phyloP scores from a whole-genome alignment of 2,113 vertebrate species.

The Galeopterus variegatus region DNA sequence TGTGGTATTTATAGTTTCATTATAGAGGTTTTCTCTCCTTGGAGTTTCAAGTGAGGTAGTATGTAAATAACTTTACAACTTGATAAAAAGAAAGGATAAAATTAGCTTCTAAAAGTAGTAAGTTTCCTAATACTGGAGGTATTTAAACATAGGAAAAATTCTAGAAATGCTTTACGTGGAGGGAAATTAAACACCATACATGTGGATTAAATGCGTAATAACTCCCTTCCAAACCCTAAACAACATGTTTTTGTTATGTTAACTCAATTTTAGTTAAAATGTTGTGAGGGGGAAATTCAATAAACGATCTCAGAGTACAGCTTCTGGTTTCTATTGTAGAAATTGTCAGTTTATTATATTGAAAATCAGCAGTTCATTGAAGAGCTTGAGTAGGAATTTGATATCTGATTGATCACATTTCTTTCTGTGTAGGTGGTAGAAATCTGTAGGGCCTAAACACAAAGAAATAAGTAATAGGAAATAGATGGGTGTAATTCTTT shows the following conservation, averaged over 20 bases:
- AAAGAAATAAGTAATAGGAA: background rate
- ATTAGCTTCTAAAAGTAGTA: background rate
- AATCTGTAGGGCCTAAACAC: background rate
- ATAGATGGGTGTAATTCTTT: constrained; percentile 4
- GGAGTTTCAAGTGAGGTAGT: background rate
- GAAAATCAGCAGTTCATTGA: background rate
- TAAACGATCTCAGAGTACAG: background rate
- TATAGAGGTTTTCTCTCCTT: background rate
- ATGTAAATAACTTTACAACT: background rate
- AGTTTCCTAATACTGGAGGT: background rate
- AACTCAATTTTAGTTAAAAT: constrained; percentile 14
- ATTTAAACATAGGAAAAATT: background rate
- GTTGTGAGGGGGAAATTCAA: background rate
- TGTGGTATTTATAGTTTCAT: background rate
- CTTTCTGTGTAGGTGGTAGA: background rate
- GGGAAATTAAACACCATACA: background rate
- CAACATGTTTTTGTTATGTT: background rate
- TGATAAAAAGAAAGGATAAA: background rate
- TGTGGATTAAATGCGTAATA: background rate
- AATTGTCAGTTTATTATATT: background rate
- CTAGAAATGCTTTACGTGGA: background rate
- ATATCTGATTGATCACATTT: background rate
- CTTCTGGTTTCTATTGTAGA: background rate
- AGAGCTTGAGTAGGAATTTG: background rate
- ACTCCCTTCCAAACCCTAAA: background rate